Conservation (phyloP, 2,797 vertebrate species). For the Coracias cyanogaster region DNA sequence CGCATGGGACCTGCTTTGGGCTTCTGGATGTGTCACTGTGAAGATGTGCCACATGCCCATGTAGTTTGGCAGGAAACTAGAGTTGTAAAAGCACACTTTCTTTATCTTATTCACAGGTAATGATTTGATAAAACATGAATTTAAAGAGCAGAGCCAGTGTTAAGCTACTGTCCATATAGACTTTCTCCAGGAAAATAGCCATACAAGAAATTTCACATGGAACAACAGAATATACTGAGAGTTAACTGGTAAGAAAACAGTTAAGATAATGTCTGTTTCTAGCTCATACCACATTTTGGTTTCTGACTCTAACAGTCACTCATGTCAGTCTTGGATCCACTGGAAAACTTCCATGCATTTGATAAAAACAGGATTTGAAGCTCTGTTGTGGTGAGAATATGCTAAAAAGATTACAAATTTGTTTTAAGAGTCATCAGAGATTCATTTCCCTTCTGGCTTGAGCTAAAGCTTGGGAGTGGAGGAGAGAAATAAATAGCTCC, state of each 20-base stretch:
- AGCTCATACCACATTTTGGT: neutral
- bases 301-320: neutral
- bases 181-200: neutral
- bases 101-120: neutral
- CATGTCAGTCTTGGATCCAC: neutral
- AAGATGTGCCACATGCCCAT: neutral
- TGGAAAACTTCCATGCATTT: neutral
- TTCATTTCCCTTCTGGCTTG: neutral
- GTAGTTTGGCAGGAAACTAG: neutral
- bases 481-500: neutral
- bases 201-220: neutral
- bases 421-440: neutral
- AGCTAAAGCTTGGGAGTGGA: neutral
- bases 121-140: neutral
- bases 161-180: neutral
- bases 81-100: neutral
- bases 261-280: neutral
- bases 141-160: neutral
- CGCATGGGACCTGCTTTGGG: neutral
- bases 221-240: neutral
- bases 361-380: neutral
- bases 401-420: neutral
- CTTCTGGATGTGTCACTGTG: neutral
- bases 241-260: neutral
- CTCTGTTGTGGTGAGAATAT: neutral